Evolutionary conservation across 2,113 vertebrate species (phyloP), one percentile per base, ranked within the genome.

Genomic region (Lepisosteus osseus): DNA sequence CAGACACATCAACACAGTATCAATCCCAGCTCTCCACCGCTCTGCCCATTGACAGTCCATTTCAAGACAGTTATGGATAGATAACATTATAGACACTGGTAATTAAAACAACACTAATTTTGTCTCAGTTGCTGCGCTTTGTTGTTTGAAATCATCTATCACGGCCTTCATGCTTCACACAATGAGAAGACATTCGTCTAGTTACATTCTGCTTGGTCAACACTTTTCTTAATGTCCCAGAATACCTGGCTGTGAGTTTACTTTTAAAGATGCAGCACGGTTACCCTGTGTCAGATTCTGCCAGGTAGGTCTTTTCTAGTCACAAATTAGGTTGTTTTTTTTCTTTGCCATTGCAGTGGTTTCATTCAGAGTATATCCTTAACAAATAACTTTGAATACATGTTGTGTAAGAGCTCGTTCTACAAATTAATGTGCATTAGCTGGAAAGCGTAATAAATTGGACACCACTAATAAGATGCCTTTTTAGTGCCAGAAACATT

Each of bases 31-130:
- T 73, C 29, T 54, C 7, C 69, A 54, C 84, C 78, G 72, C 77
- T 86, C 85, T 85, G 73, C 56, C 15, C 0, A 43, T 82, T 79
- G 86, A 87, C 77, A 87, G 78, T 85, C 85, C 86, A 75, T 83
- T 87, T 80, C 85, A 79, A 85, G 89, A 90, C 90, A 92, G 91
- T 93, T 92, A 92, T 90, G 87, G 91, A 92, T 90, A 93, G 91
- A 92, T 88, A 92, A 86, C 90, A 86, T 88, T 90, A 90, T 90
- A 92, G 91, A 92, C 90, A 88, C 88, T 91, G 90, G 93, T 94
- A 93, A 94, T 94, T 94, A 94, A 94, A 93, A 94, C 91, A 93
- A 93, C 93, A 93, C 93, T 93, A 92, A 94, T 94, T 94, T 92
- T 92, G 91, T 92, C 91, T 93, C 91, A 67, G 87, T 90, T 89